Evolutionary conservation across 2,888 invertebrate species (phyloP).

Genomic region (Gibbula magus): DNA sequence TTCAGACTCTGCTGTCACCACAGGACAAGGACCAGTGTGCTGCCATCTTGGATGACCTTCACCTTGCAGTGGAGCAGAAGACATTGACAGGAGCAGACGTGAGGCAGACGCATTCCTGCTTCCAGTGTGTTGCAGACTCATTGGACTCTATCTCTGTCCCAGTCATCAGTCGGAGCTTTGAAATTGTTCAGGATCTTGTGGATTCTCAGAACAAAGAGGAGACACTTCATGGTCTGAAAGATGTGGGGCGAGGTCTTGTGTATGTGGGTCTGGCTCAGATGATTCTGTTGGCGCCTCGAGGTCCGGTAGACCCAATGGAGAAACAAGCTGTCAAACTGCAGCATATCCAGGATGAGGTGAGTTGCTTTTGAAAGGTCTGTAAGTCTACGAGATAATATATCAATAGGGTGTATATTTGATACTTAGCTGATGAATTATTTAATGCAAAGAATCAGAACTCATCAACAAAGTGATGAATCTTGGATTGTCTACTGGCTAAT

Average conservation of each 20-base stretch:
- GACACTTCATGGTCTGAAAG: neutral
- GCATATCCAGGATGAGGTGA: slow-evolving; percentile 83
- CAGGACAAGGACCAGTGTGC: neutral
- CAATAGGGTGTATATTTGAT: no score
- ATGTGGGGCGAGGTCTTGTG: slow-evolving; percentile 55
- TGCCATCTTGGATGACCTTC: neutral
- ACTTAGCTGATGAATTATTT: no score
- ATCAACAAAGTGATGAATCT: no score
- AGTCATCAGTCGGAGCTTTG: slow-evolving; percentile 1
- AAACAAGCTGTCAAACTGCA: slow-evolving; percentile 84
- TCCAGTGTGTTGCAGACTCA: neutral
- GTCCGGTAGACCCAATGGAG: slow-evolving; percentile 88
- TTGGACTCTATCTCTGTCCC: neutral
- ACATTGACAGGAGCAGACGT: neutral
- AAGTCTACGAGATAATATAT: no score
- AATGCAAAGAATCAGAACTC: no score
- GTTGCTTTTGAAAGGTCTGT: slow-evolving; percentile 24
- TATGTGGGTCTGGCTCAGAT: slow-evolving; percentile 57
- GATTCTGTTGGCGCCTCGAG: slow-evolving; percentile 76
- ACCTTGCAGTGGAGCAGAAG: neutral
- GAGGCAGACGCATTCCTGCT: neutral
- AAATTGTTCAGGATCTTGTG: slow-evolving; percentile 7
- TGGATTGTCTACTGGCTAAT: no score
- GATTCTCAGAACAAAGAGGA: neutral
- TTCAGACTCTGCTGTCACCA: neutral